Percentiles rank a stretch among this genome's conserved stretches.
Conservation (phyloP, 2,888 invertebrate species). For the Lepidochrysops patricia region DNA sequence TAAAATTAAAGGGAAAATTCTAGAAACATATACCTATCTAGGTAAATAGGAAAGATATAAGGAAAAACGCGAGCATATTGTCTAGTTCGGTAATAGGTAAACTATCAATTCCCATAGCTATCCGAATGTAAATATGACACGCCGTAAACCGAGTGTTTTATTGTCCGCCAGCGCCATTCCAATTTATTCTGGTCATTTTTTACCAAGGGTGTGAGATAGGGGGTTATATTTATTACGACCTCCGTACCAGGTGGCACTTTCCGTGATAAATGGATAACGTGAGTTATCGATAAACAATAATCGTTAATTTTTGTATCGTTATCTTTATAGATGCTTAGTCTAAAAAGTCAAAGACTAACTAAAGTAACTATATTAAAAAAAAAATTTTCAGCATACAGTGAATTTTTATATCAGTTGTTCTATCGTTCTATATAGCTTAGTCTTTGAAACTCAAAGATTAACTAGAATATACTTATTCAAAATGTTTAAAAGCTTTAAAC, state of each 20-base stretch:
- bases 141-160: constrained; percentile 73
- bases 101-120: constrained; percentile 58
- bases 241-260: constrained; percentile 34
- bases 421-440: too few relatives aligned
- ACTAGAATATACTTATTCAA: too few relatives aligned
- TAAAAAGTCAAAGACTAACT: not conserved
- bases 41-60: not conserved
- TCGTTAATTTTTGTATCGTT: not conserved
- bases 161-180: constrained; percentile 68
- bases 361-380: not conserved
- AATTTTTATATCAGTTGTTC: too few relatives aligned
- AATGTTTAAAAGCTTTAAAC: too few relatives aligned
- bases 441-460: too few relatives aligned
- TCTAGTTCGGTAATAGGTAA: constrained; percentile 36
- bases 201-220: constrained; percentile 68
- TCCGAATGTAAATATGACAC: constrained; percentile 74
- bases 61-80: constrained; percentile 28
- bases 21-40: not conserved
- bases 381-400: too few relatives aligned
- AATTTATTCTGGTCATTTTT: constrained; percentile 75
- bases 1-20: too few relatives aligned
- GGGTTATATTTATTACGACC: constrained; percentile 57
- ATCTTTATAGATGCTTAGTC: not conserved
- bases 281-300: not conserved
- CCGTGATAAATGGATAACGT: not conserved